These are phyloP conservation scores for Lepidochitona cinerea DNA, from an alignment of 2,888 invertebrate species.

Conservation along the genomic window DNA sequence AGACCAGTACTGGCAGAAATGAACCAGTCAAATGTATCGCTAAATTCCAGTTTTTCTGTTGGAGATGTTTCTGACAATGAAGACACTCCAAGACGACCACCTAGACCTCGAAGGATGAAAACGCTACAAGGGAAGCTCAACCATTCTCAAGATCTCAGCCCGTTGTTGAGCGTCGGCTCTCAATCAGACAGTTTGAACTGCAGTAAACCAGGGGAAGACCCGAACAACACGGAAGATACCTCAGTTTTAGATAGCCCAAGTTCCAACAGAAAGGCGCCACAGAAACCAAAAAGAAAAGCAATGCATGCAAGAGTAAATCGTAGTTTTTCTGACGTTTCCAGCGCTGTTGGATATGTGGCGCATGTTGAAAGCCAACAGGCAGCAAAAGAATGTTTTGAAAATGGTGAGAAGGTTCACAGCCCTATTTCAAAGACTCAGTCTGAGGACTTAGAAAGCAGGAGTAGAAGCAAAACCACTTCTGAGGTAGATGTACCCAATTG, in stretches of 20 bases:
- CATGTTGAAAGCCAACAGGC: constrained; percentile 5
- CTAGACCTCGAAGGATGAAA: not conserved
- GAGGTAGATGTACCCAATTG: too few species aligned
- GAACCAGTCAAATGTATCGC: not conserved
- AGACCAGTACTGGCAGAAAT: not conserved
- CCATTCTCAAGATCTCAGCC: not conserved
- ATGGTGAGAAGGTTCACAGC: not conserved
- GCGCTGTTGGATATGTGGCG: constrained; percentile 40
- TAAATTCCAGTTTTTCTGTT: not conserved
- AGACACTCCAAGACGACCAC: not conserved
- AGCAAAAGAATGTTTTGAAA: not conserved
- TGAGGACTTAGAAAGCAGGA: too few species aligned
- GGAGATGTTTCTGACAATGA: not conserved
- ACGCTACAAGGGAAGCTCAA: not conserved
- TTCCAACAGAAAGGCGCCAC: constrained; percentile 30
- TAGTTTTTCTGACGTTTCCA: constrained; percentile 50
- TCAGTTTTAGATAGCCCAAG: not conserved
- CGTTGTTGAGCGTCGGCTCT: not conserved
- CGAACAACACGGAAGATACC: too few species aligned
- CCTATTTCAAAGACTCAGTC: not conserved
- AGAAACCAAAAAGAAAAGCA: constrained; percentile 55
- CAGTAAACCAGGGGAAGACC: not conserved
- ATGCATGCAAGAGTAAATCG: constrained; percentile 46
- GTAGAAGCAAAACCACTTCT: too few species aligned
- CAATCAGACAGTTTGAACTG: not conserved